Evolutionary conservation across 2,888 invertebrate genomes (phyloP).

Genomic region (Drosophila kokeensis): DNA sequence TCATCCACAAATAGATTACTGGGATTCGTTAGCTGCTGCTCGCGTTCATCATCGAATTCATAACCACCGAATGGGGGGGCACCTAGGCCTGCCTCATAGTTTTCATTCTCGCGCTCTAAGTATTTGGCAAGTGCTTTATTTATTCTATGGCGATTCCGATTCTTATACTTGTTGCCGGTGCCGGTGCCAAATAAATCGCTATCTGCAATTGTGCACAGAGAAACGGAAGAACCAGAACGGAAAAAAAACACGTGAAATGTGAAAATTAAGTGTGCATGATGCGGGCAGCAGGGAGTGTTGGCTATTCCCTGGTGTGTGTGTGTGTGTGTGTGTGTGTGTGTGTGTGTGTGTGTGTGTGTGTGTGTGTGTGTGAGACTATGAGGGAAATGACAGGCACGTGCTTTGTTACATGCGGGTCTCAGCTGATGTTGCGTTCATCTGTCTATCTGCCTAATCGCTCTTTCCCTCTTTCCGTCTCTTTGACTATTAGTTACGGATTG

Average conservation of each 20-base stretch:
- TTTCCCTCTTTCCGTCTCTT: background rate
- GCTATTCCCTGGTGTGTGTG: background rate
- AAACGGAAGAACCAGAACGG: slow-evolving; percentile 12
- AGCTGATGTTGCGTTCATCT: slow-evolving; percentile 27
- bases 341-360: background rate
- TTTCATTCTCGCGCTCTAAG: slow-evolving; percentile 82
- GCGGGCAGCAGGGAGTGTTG: background rate
- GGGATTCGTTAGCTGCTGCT: slow-evolving; percentile 46
- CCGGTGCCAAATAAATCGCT: slow-evolving; percentile 68
- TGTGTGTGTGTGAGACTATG: slow-evolving; percentile 5
- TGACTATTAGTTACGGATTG: slow-evolving; percentile 35
- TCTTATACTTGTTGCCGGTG: slow-evolving; percentile 74
- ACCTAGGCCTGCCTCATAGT: slow-evolving; percentile 72
- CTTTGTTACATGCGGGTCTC: slow-evolving; percentile 47
- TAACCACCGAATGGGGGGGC: slow-evolving; percentile 71
- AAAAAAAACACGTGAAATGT: slow-evolving; percentile 35
- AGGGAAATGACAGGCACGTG: slow-evolving; percentile 34
- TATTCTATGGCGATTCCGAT: slow-evolving; percentile 81
- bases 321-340: slow-evolving; percentile 10
- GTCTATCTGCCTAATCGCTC: background rate
- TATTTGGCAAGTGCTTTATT: slow-evolving; percentile 84
- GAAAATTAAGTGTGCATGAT: slow-evolving; percentile 29
- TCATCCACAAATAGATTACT: slow-evolving; percentile 72
- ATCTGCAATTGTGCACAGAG: slow-evolving; percentile 63
- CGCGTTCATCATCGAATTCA: slow-evolving; percentile 80